Evolutionary conservation across 2,113 vertebrate species (phyloP).

Genomic region (Pseudonaja textilis): DNA sequence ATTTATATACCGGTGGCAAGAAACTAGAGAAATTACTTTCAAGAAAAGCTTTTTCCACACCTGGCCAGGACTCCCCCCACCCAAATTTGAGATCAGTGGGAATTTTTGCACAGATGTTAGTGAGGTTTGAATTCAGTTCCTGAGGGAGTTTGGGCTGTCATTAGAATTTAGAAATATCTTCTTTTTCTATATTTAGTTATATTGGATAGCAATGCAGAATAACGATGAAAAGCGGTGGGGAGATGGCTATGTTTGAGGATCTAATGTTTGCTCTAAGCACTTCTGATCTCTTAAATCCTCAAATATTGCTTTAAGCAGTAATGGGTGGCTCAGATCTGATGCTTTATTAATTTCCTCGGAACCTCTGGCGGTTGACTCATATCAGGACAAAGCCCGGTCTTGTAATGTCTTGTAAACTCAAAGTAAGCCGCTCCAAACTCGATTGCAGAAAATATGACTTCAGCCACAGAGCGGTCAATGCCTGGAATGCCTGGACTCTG

Average conservation of each 20-base stretch:
- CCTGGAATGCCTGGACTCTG: too few species aligned
- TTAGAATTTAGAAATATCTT: background rate
- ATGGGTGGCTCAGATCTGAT: background rate
- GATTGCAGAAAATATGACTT: too few species aligned
- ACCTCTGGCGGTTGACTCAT: background rate
- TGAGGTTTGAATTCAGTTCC: background rate
- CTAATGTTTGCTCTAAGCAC: background rate
- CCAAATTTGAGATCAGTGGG: constrained; percentile 37
- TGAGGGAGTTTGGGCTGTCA: background rate
- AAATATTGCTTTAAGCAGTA: background rate
- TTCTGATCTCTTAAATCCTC: background rate
- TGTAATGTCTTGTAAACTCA: background rate
- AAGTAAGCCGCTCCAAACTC: too few species aligned
- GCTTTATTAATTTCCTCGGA: background rate
- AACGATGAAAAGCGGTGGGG: background rate
- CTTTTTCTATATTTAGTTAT: background rate
- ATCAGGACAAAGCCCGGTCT: background rate
- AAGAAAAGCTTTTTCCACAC: constrained; percentile 46
- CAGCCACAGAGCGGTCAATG: too few species aligned
- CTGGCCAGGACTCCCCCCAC: background rate
- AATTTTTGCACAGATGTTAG: constrained; percentile 25
- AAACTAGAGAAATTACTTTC: constrained; percentile 37
- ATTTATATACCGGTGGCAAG: constrained; percentile 39
- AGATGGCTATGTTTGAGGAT: background rate
- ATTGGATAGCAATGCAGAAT: background rate